Base-by-base conservation (phyloP, 2,888 invertebrate genomes). In the Parnassius orleans region DNA sequence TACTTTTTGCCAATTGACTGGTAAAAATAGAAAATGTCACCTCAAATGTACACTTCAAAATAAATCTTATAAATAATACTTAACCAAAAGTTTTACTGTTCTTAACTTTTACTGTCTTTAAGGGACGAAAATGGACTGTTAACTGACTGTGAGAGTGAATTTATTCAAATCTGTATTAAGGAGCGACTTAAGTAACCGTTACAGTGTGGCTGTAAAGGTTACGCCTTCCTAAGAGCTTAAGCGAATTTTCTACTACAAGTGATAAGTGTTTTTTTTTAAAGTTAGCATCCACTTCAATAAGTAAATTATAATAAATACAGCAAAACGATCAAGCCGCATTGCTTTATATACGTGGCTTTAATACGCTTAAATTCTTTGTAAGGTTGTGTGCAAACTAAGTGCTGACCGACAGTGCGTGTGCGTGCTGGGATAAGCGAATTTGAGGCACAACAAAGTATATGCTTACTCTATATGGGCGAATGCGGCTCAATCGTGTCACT, bases 401-500 rank as follows among this genome's bases (percentile, higher is more conserved):
- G 59, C 63, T 47, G 14, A 46, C 47, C 41, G 50, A 46, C 24
- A 46, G 24, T 59, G 55, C 53, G 62, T 57, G 62, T 53, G 57
- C 53, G 43, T 73, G 73, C 72, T 73, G 70, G 73, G 63, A 67
- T 51, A 59, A 63, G 63, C 63, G 56, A 51, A 55, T 55, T 60
- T 52, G 58, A 54, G 58, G 59, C 63, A 69, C 71, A 75, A 72
- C 71, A 69, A 63, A 65, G 73, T 63, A 72, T 78, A 86, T 88
- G 88, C 90, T 90, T 89, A 90, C 90, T 87, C 86, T 89, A 90
- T 83, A 89, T 86, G 75, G 90, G 88, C 79, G 89, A 88, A 86
- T 88, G 88, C 78, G 88, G 87, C 83, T 90, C 87, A 84, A 88
- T 87, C 82, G 87, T 84, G 84, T 89, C 89, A 81, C 83, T 87